These are phyloP conservation scores for Harpagoxenus sublaevis DNA, from an alignment of 2,888 invertebrate species.

Conservation along the genomic window DNA sequence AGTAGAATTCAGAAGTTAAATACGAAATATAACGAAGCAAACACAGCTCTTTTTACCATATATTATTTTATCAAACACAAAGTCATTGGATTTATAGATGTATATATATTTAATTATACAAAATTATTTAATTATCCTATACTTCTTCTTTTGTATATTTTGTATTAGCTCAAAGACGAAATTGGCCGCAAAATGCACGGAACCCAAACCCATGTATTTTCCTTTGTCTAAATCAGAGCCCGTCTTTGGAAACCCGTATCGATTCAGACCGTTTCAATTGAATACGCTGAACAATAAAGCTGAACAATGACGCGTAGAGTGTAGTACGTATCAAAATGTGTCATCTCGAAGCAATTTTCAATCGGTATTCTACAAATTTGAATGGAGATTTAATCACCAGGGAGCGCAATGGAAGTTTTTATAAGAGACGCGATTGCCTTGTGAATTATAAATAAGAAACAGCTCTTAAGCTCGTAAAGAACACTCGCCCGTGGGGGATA, in stretches of 20 bases:
- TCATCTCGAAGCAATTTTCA: background rate
- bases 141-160: background rate
- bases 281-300: background rate
- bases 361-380: slow-evolving; percentile 10
- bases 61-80: slow-evolving; percentile 4
- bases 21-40: background rate
- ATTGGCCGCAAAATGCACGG: background rate
- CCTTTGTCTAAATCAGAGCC: background rate
- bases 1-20: slow-evolving; percentile 3
- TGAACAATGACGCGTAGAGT: background rate
- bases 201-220: background rate
- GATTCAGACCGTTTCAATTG: slow-evolving; percentile 16
- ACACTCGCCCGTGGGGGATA: background rate
- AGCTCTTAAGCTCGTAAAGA: background rate
- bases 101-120: background rate
- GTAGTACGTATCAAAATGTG: slow-evolving; percentile 18
- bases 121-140: background rate
- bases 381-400: slow-evolving; percentile 6
- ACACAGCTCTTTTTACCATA: background rate
- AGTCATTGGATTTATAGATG: background rate
- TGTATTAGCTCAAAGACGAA: background rate
- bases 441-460: slow-evolving; percentile 31
- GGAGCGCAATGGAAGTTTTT: slow-evolving; percentile 12
- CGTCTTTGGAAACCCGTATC: background rate
- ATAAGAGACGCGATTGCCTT: background rate